Percentiles rank a stretch among this genome's conserved stretches.
Evolutionary conservation across 53 echinoderm and acorn worm species (phyloP).

Genomic region (Temnopleurus reevesii): DNA sequence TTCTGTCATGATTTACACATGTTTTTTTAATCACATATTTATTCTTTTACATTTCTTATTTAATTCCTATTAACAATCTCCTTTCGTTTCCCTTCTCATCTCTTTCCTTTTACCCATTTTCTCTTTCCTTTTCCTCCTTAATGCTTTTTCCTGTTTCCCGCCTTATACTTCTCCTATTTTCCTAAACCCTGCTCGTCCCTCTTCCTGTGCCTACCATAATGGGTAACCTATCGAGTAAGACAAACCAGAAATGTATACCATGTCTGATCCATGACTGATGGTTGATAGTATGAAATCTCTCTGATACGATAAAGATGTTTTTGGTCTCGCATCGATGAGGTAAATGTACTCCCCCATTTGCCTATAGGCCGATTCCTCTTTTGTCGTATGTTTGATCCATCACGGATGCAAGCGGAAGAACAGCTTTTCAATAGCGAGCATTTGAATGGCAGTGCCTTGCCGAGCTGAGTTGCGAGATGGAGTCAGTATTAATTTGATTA

Average conservation of each 20-base stretch:
- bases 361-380: background rate
- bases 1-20: no score
- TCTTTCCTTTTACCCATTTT: background rate
- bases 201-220: no score
- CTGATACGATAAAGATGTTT: background rate
- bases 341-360: constrained; percentile 5
- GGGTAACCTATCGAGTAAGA: no score
- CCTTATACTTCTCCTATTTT: background rate
- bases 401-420: background rate
- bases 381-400: background rate
- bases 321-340: background rate
- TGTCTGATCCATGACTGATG: background rate
- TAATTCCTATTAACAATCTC: no score
- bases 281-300: background rate
- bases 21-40: no score
- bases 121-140: background rate
- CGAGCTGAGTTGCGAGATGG: background rate
- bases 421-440: background rate
- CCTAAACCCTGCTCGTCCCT: background rate
- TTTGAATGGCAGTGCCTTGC: background rate
- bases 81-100: no score
- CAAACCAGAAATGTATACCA: no score
- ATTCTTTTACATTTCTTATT: no score
- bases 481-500: constrained; percentile 25
- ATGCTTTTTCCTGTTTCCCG: background rate